Percentiles rank a stretch among this genome's conserved stretches.
Conservation (phyloP, 1,140 invertebrate genomes). For the Brachionus plicatilis region DNA sequence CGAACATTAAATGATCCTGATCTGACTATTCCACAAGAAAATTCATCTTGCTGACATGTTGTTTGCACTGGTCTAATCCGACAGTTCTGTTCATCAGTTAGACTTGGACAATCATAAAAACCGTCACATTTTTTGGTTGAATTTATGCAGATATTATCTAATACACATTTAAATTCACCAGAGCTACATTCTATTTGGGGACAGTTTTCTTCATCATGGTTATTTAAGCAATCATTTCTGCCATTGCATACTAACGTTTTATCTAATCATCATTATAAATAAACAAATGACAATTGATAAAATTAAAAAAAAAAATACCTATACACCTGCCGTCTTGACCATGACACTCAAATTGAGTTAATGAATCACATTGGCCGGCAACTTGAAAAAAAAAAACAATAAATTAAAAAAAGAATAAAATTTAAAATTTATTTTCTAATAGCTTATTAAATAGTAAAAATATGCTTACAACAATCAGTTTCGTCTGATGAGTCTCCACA, state of each 20-base stretch:
- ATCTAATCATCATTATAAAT: not conserved
- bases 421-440: too few species aligned
- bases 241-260: constrained; percentile 14
- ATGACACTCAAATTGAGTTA: constrained; percentile 36
- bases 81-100: constrained; percentile 31
- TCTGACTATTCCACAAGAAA: constrained; percentile 2
- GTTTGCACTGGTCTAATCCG: not conserved
- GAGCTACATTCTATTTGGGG: constrained; percentile 67
- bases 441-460: not conserved
- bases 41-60: not conserved
- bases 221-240: constrained; percentile 14
- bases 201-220: constrained; percentile 29
- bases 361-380: constrained; percentile 27
- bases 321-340: constrained; percentile 24
- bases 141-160: constrained; percentile 19
- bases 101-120: constrained; percentile 9
- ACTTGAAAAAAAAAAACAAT: not conserved
- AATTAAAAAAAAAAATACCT: not conserved
- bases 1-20: not conserved
- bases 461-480: constrained; percentile 42
- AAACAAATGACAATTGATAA: not conserved
- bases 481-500: constrained; percentile 46
- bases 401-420: too few species aligned
- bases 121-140: not conserved
- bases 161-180: constrained; percentile 80